These are phyloP conservation scores for Lacerta agilis DNA, from an alignment of 2,797 vertebrate species.

Conservation along the genomic window DNA sequence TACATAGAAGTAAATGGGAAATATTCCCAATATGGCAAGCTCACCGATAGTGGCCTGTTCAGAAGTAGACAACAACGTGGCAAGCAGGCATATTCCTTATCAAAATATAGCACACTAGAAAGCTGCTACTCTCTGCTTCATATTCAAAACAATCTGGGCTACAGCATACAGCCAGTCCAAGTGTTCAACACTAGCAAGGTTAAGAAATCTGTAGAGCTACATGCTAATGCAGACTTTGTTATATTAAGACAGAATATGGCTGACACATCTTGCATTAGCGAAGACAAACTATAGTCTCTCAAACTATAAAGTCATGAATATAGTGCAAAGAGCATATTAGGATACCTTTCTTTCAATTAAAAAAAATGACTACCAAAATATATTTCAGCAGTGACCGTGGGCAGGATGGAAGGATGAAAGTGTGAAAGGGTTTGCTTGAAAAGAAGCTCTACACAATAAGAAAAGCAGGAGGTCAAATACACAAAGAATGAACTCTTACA, in stretches of 20 bases:
- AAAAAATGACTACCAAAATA: neutral
- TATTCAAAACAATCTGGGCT: constrained; percentile 7
- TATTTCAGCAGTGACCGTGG: neutral
- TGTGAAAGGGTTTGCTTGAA: constrained; percentile 15
- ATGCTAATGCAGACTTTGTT: constrained; percentile 3
- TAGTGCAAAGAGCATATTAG: neutral
- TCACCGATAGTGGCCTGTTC: constrained; percentile 4
- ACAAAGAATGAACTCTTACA: constrained; percentile 45
- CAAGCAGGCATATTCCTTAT: constrained; percentile 17
- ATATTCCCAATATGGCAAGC: neutral
- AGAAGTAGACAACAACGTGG: constrained; percentile 7
- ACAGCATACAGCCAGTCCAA: neutral
- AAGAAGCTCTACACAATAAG: constrained; percentile 25
- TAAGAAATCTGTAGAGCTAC: neutral
- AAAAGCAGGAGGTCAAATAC: constrained; percentile 48
- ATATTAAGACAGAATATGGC: neutral
- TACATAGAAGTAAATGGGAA: neutral
- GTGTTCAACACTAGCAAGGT: neutral
- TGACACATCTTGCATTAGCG: neutral
- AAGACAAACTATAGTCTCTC: constrained; percentile 9
- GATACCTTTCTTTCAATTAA: neutral
- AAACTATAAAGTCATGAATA: neutral
- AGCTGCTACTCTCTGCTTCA: neutral
- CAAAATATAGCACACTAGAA: neutral
- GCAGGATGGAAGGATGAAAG: too few species aligned